A percentile compares a stretch with the other conserved stretches of the same genome.
Conservation (phyloP, 2,113 vertebrate species). For the Sapayoa aenigma region DNA sequence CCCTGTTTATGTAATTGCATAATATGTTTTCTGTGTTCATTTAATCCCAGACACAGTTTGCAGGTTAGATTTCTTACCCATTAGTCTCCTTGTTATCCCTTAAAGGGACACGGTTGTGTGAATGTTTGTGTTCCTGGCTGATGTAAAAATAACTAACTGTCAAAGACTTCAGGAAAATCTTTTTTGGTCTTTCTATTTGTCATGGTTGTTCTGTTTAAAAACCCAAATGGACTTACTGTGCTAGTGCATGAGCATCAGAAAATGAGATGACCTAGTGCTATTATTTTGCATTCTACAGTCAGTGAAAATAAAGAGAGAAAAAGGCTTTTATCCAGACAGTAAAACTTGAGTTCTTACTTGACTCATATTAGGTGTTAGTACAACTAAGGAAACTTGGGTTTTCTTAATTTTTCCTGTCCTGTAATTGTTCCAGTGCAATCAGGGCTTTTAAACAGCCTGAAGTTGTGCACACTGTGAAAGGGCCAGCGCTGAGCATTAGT, state of each 20-base stretch:
- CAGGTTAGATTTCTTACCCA: not conserved
- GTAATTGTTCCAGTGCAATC: not conserved
- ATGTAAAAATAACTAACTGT: not conserved
- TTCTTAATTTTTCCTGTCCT: not conserved
- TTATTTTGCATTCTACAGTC: not conserved
- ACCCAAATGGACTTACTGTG: not conserved
- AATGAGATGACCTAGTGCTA: not conserved
- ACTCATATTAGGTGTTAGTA: not conserved
- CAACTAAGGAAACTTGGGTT: not conserved
- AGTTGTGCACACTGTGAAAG: not conserved
- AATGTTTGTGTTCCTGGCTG: not conserved
- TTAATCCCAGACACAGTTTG: not conserved
- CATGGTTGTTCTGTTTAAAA: not conserved
- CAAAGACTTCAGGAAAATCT: not conserved
- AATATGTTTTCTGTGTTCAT: not conserved
- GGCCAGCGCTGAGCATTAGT: accelerated
- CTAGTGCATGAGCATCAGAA: not conserved
- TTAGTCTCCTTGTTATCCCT: not conserved
- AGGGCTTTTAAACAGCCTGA: not conserved
- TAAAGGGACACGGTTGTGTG: not conserved
- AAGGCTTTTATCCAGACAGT: not conserved
- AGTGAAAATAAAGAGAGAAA: not conserved
- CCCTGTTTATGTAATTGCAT: not conserved
- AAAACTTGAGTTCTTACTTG: not conserved
- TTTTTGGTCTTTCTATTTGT: not conserved